Evolutionary conservation across 2,113 vertebrate genomes (phyloP).

Genomic region (Neomonachus schauinslandi): DNA sequence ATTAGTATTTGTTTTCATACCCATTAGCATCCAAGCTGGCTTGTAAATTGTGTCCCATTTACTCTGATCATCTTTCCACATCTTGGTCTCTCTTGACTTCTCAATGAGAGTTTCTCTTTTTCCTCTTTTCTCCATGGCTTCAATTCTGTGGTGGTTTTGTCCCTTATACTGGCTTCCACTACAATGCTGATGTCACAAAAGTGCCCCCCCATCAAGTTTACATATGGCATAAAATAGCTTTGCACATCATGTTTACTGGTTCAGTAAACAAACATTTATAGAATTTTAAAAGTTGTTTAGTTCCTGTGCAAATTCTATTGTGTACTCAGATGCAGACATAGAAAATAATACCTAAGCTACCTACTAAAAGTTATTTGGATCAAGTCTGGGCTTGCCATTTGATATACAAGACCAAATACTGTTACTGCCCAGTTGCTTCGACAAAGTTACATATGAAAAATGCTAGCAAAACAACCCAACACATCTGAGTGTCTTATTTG

Average conservation of each 20-base stretch:
- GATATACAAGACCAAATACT: not conserved
- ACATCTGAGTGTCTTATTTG: not conserved
- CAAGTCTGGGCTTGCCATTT: not conserved
- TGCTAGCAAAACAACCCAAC: not conserved
- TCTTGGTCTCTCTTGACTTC: not conserved
- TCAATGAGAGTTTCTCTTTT: not conserved
- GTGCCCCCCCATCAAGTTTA: not conserved
- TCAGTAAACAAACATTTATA: not conserved
- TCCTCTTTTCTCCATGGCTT: not conserved
- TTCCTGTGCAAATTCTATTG: not conserved
- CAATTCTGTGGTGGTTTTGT: not conserved
- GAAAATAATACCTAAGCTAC: not conserved
- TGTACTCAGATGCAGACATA: not conserved
- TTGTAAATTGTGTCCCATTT: not conserved
- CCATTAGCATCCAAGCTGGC: not conserved
- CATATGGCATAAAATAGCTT: not conserved
- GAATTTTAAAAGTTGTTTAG: not conserved
- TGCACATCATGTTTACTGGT: not conserved
- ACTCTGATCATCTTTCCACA: not conserved
- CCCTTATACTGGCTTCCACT: not conserved
- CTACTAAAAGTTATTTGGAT: not conserved
- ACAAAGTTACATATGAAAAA: not conserved
- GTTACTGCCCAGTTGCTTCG: not conserved
- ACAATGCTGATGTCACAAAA: not conserved
- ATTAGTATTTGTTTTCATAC: not conserved